Conservation (phyloP, 2,113 vertebrate genomes). For the Oxyruncus cristatus region DNA sequence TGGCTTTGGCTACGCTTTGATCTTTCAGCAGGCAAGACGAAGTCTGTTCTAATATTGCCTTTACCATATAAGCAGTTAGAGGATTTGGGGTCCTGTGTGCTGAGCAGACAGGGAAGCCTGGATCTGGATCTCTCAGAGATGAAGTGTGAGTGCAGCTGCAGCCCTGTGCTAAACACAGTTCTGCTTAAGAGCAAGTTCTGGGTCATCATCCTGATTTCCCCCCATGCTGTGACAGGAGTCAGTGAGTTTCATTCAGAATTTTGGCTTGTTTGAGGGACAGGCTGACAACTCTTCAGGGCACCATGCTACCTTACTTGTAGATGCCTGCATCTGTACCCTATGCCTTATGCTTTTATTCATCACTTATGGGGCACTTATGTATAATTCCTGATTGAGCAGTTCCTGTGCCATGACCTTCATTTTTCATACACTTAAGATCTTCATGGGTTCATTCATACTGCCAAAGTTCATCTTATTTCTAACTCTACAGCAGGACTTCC, state of each 20-base stretch:
- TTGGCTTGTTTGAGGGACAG: not conserved
- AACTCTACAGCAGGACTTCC: not conserved
- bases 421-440: not conserved
- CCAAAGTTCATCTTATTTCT: not conserved
- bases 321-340: not conserved
- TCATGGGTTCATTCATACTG: not conserved
- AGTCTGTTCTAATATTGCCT: not conserved
- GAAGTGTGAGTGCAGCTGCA: not conserved
- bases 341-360: not conserved
- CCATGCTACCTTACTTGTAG: not conserved
- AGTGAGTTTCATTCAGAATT: not conserved
- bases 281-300: not conserved
- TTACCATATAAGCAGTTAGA: not conserved
- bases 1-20: fast-evolving
- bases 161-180: not conserved
- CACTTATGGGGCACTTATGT: not conserved
- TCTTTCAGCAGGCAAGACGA: not conserved
- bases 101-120: not conserved
- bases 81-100: not conserved
- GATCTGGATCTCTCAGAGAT: not conserved
- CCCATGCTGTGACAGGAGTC: not conserved
- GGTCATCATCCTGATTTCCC: not conserved
- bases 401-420: not conserved
- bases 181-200: not conserved
- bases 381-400: not conserved